Evolutionary conservation across 2,797 vertebrate species (phyloP), one percentile per base, ranked within the genome.

Genomic region (Microctenopoma steveboyesi): DNA sequence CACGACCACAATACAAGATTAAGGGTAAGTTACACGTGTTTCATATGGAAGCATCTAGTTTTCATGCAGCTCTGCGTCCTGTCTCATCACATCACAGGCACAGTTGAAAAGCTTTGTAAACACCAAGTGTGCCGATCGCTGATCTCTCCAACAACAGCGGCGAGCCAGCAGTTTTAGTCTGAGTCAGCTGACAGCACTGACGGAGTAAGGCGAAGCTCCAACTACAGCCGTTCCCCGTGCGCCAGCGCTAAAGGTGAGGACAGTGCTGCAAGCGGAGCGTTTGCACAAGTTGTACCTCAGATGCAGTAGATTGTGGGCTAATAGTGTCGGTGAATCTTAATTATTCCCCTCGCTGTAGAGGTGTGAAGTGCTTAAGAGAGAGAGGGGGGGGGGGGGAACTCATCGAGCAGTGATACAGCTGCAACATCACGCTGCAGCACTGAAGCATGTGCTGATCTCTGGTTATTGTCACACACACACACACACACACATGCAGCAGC

Each of bases 141-240:
- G 71, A 70, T 82, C 81, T 69, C 67, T 5, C 49, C 42, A 45
- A 4, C 1, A 35, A 90, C 90, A 92, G 88, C 88, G 88, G 83
- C 63, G 85, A 84, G 88, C 15, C 76, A 89, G 90, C 89, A 90
- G 64, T 86, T 91, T 87, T 73, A 37, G 67, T 69, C 61, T 64
- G 61, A 85, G 88, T 76, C 87, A 86, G 87, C 84, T 88, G 89
- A 91, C 89, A 82, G 82, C 76, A 74, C 68, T 60, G 81, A 78
- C 9, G 47, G 79, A 74, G 74, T 69, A 27, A 66, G 64, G 40
- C 42, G 57, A 71, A 60, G 72, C 46, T 59, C 51, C 52, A 51
- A 64, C 39, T 33, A 22, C 61, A 71, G 28, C 30, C 56, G 47
- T 69, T 78, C 59, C 65, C 72, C 35, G 55, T 62, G 62, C 65